Conservation (phyloP, 2,888 invertebrate species). For the Acanthosepion pharaonis region DNA sequence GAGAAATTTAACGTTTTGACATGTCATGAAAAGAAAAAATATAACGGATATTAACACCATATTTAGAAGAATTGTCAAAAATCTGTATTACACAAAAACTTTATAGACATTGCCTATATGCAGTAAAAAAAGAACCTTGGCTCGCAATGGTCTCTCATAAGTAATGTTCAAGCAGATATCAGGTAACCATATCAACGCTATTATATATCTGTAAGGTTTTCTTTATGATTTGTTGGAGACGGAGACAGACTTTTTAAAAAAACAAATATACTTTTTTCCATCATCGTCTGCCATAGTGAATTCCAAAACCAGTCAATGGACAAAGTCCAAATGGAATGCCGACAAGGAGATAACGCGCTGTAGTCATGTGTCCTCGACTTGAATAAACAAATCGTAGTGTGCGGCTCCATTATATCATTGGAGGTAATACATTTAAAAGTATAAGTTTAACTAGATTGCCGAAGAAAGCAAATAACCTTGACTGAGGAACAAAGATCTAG, state of each 20-base stretch:
- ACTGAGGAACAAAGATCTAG: background rate
- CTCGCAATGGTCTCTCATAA: too few relatives aligned
- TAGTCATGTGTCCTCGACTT: background rate
- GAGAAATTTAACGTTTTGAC: too few relatives aligned
- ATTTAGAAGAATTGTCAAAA: too few relatives aligned
- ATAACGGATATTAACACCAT: too few relatives aligned
- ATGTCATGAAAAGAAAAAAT: too few relatives aligned
- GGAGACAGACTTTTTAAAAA: background rate
- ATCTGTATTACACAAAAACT: too few relatives aligned
- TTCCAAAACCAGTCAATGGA: background rate
- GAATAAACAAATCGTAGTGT: background rate
- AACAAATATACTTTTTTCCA: background rate
- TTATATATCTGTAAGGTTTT: too few relatives aligned
- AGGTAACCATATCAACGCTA: too few relatives aligned
- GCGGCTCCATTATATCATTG: background rate
- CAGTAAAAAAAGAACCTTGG: too few relatives aligned
- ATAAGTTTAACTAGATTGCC: background rate
- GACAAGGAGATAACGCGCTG: background rate
- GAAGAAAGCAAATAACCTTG: background rate
- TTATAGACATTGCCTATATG: too few relatives aligned
- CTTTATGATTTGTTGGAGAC: too few relatives aligned
- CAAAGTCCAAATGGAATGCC: background rate
- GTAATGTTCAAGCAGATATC: too few relatives aligned
- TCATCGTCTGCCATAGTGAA: background rate
- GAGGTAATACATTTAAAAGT: background rate